Percentiles rank a stretch among this genome's conserved stretches.
phyloP scores from a whole-genome alignment of 2,113 vertebrate genomes.

The Hucho hucho region DNA sequence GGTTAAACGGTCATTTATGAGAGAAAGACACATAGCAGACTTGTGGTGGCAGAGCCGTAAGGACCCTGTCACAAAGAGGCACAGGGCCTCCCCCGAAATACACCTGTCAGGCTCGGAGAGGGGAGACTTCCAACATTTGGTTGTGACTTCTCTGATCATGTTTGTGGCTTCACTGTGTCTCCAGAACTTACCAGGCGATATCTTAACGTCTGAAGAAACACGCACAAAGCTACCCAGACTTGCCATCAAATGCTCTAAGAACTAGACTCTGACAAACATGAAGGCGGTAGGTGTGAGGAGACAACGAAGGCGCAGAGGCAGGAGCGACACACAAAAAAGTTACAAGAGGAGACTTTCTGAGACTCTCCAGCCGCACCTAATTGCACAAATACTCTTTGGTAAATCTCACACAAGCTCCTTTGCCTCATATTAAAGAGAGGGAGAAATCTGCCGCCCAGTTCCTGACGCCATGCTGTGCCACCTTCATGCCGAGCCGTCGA shows the following conservation, averaged over 20 bases:
- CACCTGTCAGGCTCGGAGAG: slow-evolving; percentile 36
- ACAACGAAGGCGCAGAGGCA: not conserved
- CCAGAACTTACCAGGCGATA: slow-evolving; percentile 32
- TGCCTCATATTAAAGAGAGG: slow-evolving; percentile 34
- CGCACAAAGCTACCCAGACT: not conserved
- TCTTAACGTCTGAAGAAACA: not conserved
- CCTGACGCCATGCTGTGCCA: slow-evolving; percentile 40
- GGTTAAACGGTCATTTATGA: slow-evolving; percentile 74
- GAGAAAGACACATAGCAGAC: slow-evolving; percentile 55
- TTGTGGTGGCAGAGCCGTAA: slow-evolving; percentile 53
- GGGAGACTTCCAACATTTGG: slow-evolving; percentile 34
- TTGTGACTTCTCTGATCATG: slow-evolving; percentile 11
- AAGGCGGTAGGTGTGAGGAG: not conserved
- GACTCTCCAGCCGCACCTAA: slow-evolving; percentile 18
- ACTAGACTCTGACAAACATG: not conserved
- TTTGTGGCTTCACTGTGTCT: not conserved
- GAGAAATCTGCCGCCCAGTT: slow-evolving; percentile 20
- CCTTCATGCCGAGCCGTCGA: slow-evolving; percentile 39
- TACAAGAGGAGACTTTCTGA: slow-evolving; percentile 1
- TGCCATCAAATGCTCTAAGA: not conserved
- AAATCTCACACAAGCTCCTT: slow-evolving; percentile 35
- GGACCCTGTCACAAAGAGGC: slow-evolving; percentile 42
- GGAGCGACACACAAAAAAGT: not conserved
- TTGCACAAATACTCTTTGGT: slow-evolving; percentile 35
- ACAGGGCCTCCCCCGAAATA: slow-evolving; percentile 35